phyloP scores from a whole-genome alignment of 2,888 invertebrate species.

The Sinelater perroti region DNA sequence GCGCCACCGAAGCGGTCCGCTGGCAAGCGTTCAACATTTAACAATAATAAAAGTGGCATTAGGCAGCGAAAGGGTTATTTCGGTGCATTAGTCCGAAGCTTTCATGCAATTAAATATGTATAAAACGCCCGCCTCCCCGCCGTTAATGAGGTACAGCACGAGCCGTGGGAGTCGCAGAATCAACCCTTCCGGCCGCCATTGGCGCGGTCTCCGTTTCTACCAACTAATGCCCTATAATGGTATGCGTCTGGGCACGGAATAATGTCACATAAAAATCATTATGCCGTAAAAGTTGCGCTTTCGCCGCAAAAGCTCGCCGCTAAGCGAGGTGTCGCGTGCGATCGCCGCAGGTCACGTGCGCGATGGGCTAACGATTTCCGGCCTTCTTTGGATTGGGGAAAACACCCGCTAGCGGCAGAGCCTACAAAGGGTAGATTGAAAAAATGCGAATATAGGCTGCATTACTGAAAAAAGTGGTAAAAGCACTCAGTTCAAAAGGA shows the following conservation, averaged over 20 bases:
- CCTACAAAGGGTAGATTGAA: no score
- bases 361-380: conserved; percentile 22
- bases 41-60: conserved; percentile 34
- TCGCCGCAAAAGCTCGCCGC: conserved; percentile 5
- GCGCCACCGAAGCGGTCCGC: no score
- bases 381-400: conserved; percentile 25
- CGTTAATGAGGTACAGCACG: conserved; percentile 12
- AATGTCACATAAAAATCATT: background rate
- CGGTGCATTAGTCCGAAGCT: conserved; percentile 30
- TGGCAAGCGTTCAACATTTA: conserved; percentile 18
- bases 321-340: conserved; percentile 29
- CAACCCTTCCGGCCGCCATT: background rate
- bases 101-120: conserved; percentile 33
- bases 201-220: conserved; percentile 3
- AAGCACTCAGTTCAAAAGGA: no score
- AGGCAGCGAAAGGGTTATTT: conserved; percentile 25
- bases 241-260: background rate
- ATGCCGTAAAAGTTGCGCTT: conserved; percentile 19
- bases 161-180: conserved; percentile 3
- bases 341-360: conserved; percentile 10
- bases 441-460: no score
- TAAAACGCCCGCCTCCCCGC: conserved; percentile 27
- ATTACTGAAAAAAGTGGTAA: no score
- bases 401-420: no score
- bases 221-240: background rate